Conservation (phyloP, 1,140 invertebrate genomes). For the Drosophila pachea region DNA sequence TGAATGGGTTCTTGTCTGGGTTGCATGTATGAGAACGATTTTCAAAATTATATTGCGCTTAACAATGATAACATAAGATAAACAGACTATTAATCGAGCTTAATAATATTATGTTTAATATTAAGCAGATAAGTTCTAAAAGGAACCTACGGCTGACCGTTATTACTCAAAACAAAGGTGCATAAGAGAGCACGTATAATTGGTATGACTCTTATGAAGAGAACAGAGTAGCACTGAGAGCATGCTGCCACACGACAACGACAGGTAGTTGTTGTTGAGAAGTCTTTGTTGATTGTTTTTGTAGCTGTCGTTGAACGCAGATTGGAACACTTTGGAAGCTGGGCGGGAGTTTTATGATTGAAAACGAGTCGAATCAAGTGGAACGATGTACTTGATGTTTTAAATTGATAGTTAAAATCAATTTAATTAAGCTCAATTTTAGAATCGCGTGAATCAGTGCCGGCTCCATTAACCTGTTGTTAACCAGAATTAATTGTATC, state of each 20-base stretch:
- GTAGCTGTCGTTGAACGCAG: slow-evolving; percentile 1
- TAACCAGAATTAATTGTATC: slow-evolving; percentile 35
- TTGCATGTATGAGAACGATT: background rate
- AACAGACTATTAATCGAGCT: too few species aligned
- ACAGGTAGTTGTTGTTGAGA: slow-evolving; percentile 29
- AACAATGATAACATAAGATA: too few species aligned
- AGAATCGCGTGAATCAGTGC: slow-evolving; percentile 19
- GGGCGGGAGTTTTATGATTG: slow-evolving; percentile 37
- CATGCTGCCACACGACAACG: background rate
- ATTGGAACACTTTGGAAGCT: slow-evolving; percentile 31
- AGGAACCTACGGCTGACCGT: too few species aligned
- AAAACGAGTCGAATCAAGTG: slow-evolving; percentile 54
- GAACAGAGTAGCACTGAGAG: background rate
- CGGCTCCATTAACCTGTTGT: slow-evolving; percentile 15
- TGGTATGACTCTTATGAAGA: background rate
- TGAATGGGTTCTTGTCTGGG: background rate
- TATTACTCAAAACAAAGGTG: too few species aligned
- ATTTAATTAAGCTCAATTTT: slow-evolving; percentile 30
- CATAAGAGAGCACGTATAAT: background rate
- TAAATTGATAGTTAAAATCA: slow-evolving; percentile 23
- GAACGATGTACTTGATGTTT: slow-evolving; percentile 26
- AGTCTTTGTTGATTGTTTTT: background rate
- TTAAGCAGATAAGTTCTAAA: too few species aligned
- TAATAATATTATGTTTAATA: too few species aligned
- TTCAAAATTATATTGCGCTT: too few species aligned